Evolutionary conservation across 2,797 vertebrate species (phyloP).

Genomic region (Gallinago solitaria): DNA sequence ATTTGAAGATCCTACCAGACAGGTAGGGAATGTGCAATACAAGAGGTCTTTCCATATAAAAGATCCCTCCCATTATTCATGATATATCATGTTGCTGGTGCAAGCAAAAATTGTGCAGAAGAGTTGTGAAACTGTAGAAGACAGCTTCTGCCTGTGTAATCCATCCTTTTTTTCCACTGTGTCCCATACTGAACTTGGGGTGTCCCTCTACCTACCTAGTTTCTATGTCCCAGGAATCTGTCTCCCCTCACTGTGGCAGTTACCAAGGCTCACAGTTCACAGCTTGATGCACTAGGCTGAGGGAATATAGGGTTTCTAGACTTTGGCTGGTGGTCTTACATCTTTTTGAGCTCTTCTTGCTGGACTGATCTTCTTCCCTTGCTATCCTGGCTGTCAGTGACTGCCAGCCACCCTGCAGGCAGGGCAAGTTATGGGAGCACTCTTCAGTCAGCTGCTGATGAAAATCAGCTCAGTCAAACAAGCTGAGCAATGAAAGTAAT

Average conservation of each 20-base stretch:
- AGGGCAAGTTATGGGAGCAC: not conserved
- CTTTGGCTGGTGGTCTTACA: not conserved
- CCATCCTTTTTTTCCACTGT: not conserved
- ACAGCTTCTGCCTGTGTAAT: not conserved
- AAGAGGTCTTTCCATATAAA: not conserved
- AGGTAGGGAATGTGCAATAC: not conserved
- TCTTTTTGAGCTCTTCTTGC: not conserved
- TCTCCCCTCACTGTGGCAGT: not conserved
- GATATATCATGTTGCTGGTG: not conserved
- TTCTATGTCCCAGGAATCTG: not conserved
- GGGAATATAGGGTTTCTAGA: not conserved
- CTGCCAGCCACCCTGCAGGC: not conserved
- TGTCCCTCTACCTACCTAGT: not conserved
- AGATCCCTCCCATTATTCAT: not conserved
- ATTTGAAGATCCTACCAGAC: not conserved
- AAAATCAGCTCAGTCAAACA: not conserved
- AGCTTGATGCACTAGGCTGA: not conserved
- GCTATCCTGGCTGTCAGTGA: not conserved
- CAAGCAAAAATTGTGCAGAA: not conserved
- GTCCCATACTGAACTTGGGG: not conserved
- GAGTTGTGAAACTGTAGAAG: not conserved
- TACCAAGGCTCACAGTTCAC: not conserved
- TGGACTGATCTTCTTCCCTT: not conserved
- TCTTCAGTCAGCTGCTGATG: not conserved
- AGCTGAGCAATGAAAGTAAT: not conserved